Evolutionary conservation across 2,113 vertebrate species (phyloP), one percentile per base, ranked within the genome.

Genomic region (Ploceus nigricollis): DNA sequence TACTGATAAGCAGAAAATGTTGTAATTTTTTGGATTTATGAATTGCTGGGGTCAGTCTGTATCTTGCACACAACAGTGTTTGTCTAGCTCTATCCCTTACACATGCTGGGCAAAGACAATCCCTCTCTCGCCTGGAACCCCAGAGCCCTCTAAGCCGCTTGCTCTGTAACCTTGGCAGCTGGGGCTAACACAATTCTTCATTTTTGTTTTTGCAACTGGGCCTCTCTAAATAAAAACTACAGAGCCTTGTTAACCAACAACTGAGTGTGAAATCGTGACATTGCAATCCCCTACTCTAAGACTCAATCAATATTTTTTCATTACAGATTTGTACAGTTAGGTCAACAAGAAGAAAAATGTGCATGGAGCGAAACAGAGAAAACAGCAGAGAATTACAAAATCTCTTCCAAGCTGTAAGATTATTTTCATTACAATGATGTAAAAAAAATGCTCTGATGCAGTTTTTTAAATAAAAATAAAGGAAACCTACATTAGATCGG

Each of bases 41-140:
- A 97, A 98, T 97, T 97, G 89, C 89, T 93, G 82, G 93, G 96
- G 92, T 95, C 96, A 96, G 95, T 94, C 90, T 96, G 95, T 97
- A 95, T 97, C 97, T 94, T 98, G 95, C 57, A 42, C 82, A 96
- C 89, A 95, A 97, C 88, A 93, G 97, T 51, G 68, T 82, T 93
- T 94, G 97, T 94, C 96, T 96, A 91, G 94, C 95, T 98, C 95
- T 96, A 96, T 96, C 95, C 94, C 95, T 97, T 97, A 92, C 98
- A 92, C 98, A 97, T 98, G 98, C 98, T 98, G 98, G 91, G 98
- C 97, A 94, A 91, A 97, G 95, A 98, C 98, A 98, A 98, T 98
- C 93, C 96, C 87, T 72, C 86, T 96, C 96, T 85, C 35, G 61
- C 96, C 96, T 96, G 96, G 97, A 97, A 94, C 90, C 91, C 93